Base-by-base conservation (phyloP, 2,888 invertebrate genomes). In the Myopa testacea region DNA sequence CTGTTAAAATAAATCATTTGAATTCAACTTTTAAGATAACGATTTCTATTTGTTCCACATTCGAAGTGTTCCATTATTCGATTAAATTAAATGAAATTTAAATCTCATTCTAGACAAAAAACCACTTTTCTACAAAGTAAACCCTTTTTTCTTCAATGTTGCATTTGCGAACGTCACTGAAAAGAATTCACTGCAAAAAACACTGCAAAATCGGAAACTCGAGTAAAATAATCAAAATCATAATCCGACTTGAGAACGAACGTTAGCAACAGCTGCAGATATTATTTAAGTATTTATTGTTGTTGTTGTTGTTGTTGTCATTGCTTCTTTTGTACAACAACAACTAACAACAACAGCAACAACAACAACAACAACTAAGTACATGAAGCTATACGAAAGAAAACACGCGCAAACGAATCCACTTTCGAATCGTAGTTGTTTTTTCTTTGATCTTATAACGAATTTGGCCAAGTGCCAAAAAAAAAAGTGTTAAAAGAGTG, bases 391-490 rank as follows among this genome's bases (percentile, higher is more conserved):
- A 14, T 14, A 65, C 8, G 65, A 63, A 50, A 50, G n/a, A 34
- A 50, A 65, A 34, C 74, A 74, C 26, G 14, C 67, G 7, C 62
- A 16, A 45, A 74, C n/a, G 68, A 60, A 63, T 74, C 68, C 65
- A 38, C 71, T 68, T 68, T 74, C 50, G 62, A 78, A 62, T 62
- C 62, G 63, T 65, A 60, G 67, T 65, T 26, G 67, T 65, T 26
- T 71, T 77, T 77, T 65, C 65, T 78, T 75, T 78, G 73, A 78
- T 78, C 75, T 68, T 40, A 50, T 34, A 78, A 75, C 72, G 76
- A 71, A 72, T 75, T 80, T 82, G 82, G 82, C 80, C 65, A 72
- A 80, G 69, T 80, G 82, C 81, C 82, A 82, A 80, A 78, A 77
- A 80, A 78, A 77, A 80, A 78, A 50, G 50, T 45, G 19, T n/a